Evolutionary conservation across 2,113 vertebrate genomes (phyloP).

Genomic region (Aleadryas rufinucha): DNA sequence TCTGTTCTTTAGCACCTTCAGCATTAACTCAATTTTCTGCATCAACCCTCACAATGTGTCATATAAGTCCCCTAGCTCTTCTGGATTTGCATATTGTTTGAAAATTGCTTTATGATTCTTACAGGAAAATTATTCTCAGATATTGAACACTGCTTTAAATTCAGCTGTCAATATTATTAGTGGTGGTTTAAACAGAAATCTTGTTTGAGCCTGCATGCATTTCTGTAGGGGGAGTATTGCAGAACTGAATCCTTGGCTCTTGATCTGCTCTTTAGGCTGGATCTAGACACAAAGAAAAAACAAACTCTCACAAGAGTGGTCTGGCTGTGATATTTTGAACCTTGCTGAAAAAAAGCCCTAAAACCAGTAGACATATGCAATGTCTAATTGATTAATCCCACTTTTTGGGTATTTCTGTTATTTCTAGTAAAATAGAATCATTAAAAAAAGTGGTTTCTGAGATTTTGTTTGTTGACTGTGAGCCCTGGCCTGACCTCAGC

Average conservation of each 20-base stretch:
- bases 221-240: neutral
- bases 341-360: neutral
- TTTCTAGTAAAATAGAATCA: constrained; percentile 24
- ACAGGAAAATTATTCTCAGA: neutral
- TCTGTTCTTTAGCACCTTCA: neutral
- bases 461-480: constrained; percentile 49
- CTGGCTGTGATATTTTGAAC: neutral
- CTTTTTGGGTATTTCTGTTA: constrained; percentile 15
- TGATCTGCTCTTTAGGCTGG: neutral
- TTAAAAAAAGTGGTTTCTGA: constrained; percentile 13
- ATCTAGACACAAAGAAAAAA: neutral
- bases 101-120: neutral
- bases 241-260: neutral
- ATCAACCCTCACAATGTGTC: neutral
- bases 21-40: neutral
- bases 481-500: constrained; percentile 58
- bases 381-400: constrained; percentile 30
- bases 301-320: neutral
- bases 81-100: neutral
- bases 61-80: neutral
- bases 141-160: neutral
- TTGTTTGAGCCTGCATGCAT: neutral
- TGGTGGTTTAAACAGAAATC: neutral
- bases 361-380: neutral
- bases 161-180: neutral